phyloP scores from a whole-genome alignment of 2,113 vertebrate species.

The Dasypus novemcinctus region DNA sequence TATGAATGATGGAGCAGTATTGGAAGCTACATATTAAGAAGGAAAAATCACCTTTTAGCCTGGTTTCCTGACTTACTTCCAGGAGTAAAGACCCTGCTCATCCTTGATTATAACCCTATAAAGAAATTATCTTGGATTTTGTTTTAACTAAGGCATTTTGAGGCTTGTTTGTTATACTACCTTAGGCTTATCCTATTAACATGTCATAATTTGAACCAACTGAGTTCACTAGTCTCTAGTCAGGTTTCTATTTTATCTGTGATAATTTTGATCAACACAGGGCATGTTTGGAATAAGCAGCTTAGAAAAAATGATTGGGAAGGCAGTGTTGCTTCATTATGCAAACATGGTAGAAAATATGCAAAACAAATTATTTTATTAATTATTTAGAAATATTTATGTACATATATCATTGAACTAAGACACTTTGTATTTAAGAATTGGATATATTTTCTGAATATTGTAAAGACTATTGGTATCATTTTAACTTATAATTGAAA shows the following conservation, averaged over 20 bases:
- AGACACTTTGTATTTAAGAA: neutral
- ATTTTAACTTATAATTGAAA: neutral
- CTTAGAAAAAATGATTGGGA: neutral
- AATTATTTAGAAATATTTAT: neutral
- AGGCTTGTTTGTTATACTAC: neutral
- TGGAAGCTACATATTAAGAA: neutral
- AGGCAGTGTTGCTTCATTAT: neutral
- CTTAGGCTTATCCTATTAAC: neutral
- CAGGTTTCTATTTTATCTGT: too few species aligned
- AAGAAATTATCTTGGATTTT: neutral
- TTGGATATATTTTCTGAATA: neutral
- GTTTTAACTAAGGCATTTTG: neutral
- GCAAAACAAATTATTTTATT: neutral
- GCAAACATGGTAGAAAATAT: neutral
- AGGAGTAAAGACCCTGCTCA: rapidly evolving
- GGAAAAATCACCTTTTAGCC: rapidly evolving
- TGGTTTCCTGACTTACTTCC: neutral
- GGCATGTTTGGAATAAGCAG: neutral
- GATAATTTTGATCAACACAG: neutral
- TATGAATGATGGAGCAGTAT: neutral
- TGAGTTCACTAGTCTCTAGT: neutral
- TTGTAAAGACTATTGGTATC: neutral
- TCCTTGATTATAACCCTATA: neutral
- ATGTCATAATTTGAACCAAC: neutral
- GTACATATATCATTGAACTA: neutral